Evolutionary conservation across 2,888 invertebrate genomes (phyloP), one percentile per base, ranked within the genome.

Genomic region (Nebria salina): DNA sequence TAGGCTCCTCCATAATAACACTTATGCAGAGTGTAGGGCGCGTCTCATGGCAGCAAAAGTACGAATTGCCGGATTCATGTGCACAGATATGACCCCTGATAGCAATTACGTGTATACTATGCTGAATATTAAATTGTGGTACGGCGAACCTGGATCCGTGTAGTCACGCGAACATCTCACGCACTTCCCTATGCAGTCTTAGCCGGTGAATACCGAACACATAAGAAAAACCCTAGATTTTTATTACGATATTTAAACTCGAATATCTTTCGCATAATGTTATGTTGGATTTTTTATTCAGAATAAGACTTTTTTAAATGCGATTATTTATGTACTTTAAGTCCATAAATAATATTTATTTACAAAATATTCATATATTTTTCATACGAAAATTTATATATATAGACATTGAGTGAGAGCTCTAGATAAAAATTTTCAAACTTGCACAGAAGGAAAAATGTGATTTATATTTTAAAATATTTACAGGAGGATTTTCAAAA

Each of bases 61-160:
- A 54, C 54, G 13, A 54, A 54, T 8, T 54, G 70, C 70, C 15
- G 70, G 70, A 70, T 70, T 34, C 70, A 70, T 70, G 70, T 70
- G 70, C 25, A 70, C 25, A 26, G 80, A 80, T 80, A 72, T 75
- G 80, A 70, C 80, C 80, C 68, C 65, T 72, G 80, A 80, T 80
- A 80, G 75, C 75, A 80, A 75, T 80, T 80, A 75, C 80, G 80
- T 80, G 80, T 72, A 43, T 54, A 54, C 54, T 13, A 70, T 80
- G 75, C 72, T 80, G 80, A 80, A 80, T 80, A 80, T 80, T 75
- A 80, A 80, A 80, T 75, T 8, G 70, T 75, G 54, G 70, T 65
- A 70, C 75, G 54, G 75, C 64, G 66, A 41, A 34, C 64, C 9
- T 41, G 75, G 15, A n/a, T 34, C 26, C 26, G 43, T 66, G 43